Conservation (phyloP, 2,113 vertebrate genomes). For the Anguilla japonica region DNA sequence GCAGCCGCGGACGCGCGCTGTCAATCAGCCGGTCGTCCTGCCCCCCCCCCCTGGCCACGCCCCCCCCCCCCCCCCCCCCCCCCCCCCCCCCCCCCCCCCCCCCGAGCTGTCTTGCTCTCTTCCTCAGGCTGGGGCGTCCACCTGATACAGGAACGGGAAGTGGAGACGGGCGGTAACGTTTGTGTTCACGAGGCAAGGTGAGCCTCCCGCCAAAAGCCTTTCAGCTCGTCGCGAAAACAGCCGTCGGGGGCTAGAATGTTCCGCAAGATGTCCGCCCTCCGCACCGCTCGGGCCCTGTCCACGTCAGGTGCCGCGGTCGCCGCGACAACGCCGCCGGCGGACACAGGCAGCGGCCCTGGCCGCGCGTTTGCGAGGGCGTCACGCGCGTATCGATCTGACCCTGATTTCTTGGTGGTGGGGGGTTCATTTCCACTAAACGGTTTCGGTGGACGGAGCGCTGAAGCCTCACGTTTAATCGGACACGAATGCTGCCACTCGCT, state of each 20-base stretch:
- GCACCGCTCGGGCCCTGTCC: not conserved
- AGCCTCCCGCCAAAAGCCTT: not conserved
- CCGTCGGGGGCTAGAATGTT: not conserved
- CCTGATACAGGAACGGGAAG: conserved; percentile 12
- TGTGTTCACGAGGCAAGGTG: not conserved
- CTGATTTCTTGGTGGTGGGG: too few relatives aligned
- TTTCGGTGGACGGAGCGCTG: too few relatives aligned
- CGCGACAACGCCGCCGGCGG: too few relatives aligned
- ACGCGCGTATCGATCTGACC: not conserved
- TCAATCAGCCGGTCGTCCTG: conserved; percentile 56
- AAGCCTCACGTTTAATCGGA: conserved; percentile 62
- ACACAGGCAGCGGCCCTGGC: not conserved
- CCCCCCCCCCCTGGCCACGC: conserved; percentile 29
- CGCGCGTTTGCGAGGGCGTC: not conserved
- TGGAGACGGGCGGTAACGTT: too few relatives aligned
- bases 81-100: conserved; percentile 2
- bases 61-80: conserved; percentile 33
- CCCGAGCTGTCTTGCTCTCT: not conserved
- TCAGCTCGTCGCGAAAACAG: not conserved
- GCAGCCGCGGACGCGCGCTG: conserved; percentile 58
- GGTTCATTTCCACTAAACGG: not conserved
- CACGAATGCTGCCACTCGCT: conserved; percentile 62
- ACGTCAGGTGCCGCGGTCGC: not conserved
- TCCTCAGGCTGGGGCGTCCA: not conserved
- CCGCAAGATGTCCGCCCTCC: not conserved